Evolutionary conservation across 2,113 vertebrate species (phyloP).

Genomic region (Anoplopoma fimbria): DNA sequence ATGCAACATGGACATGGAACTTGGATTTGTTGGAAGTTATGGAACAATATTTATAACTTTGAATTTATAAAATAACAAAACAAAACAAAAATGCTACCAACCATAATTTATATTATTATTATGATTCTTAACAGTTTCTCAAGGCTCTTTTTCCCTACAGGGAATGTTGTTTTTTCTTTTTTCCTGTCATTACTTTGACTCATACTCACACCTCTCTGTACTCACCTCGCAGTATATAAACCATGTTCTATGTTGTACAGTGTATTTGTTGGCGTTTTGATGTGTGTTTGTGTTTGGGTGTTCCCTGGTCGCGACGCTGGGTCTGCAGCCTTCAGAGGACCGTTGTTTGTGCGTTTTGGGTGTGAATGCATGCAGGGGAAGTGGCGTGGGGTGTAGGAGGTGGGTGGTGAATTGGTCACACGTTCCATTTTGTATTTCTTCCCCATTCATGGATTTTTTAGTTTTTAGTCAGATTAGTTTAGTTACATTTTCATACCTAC

Average conservation of each 20-base stretch:
- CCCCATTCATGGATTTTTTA: slow-evolving; percentile 57
- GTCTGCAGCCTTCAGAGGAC: slow-evolving; percentile 57
- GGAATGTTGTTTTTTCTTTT: not conserved
- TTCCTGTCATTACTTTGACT: not conserved
- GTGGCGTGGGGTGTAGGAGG: slow-evolving; percentile 38
- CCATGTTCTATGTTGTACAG: slow-evolving; percentile 31
- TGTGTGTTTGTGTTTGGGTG: slow-evolving; percentile 57
- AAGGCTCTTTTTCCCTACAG: not conserved
- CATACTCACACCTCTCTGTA: slow-evolving; percentile 14
- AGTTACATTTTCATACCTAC: slow-evolving; percentile 31
- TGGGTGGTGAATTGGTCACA: slow-evolving; percentile 44
- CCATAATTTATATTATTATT: no score
- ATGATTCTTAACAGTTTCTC: not conserved
- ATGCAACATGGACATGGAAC: not conserved
- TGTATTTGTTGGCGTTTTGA: slow-evolving; percentile 24
- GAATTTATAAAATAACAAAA: not conserved
- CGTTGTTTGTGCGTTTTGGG: slow-evolving; percentile 70
- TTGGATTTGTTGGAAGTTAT: not conserved
- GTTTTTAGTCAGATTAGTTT: slow-evolving; percentile 4
- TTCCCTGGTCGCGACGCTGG: slow-evolving; percentile 62
- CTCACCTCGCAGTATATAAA: slow-evolving; percentile 16
- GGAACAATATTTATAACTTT: not conserved
- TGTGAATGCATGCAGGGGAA: slow-evolving; percentile 52
- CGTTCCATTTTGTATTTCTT: not conserved
- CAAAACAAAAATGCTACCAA: not conserved